Evolutionary conservation across 2,113 vertebrate species (phyloP).

Genomic region (Chloropsis cyanopogon): DNA sequence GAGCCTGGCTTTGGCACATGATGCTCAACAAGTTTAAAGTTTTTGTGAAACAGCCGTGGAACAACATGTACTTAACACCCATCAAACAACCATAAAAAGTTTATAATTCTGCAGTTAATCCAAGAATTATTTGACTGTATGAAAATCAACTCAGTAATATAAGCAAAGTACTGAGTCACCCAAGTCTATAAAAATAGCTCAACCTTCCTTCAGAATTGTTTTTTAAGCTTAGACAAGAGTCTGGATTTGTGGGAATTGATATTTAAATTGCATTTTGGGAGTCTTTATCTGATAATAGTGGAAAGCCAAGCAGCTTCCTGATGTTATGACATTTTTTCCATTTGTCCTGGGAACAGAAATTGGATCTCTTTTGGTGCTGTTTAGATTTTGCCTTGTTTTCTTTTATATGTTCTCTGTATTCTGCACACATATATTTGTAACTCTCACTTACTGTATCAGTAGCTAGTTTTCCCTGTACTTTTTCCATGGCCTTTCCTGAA

Average conservation of each 20-base stretch:
- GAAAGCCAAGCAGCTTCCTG: not conserved
- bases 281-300: not conserved
- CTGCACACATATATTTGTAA: not conserved
- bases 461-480: not conserved
- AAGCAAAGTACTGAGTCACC: not conserved
- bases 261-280: not conserved
- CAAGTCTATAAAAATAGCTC: not conserved
- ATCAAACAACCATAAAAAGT: rapidly evolving
- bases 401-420: not conserved
- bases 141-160: not conserved
- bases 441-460: not conserved
- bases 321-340: not conserved
- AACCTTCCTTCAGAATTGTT: not conserved
- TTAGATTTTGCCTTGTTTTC: not conserved
- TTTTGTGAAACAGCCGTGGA: not conserved
- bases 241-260: not conserved
- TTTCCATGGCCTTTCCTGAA: not conserved
- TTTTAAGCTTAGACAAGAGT: not conserved
- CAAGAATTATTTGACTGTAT: not conserved
- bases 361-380: not conserved
- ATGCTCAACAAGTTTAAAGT: not conserved
- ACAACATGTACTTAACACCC: not conserved
- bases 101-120: not conserved
- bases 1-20: rapidly evolving
- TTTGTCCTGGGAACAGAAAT: not conserved